phyloP scores from a whole-genome alignment of 2,888 invertebrate species.

The Amphimallon solstitiale region DNA sequence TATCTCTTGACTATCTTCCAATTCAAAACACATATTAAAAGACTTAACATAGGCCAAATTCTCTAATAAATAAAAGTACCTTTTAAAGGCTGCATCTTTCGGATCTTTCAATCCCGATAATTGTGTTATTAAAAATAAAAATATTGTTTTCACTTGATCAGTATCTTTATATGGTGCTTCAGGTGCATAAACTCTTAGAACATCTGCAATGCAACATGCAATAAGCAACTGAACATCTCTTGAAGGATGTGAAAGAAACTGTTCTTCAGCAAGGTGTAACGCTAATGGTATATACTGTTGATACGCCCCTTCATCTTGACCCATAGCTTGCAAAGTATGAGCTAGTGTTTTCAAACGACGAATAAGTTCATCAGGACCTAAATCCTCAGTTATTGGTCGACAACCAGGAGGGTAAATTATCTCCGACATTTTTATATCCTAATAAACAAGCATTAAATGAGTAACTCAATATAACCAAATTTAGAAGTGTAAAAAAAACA shows the following conservation, averaged over 20 bases:
- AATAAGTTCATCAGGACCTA: slow-evolving; percentile 95
- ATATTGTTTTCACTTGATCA: slow-evolving; percentile 91
- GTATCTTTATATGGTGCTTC: slow-evolving; percentile 98
- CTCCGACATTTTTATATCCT: slow-evolving; percentile 73
- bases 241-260: slow-evolving; percentile 88
- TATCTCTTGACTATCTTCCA: slow-evolving; percentile 97
- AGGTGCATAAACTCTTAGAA: slow-evolving; percentile 95
- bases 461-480: slow-evolving; percentile 26
- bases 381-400: slow-evolving; percentile 92
- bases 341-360: slow-evolving; percentile 92
- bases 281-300: slow-evolving; percentile 93
- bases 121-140: slow-evolving; percentile 94
- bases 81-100: slow-evolving; percentile 96
- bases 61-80: slow-evolving; percentile 96
- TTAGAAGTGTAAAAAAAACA: neutral
- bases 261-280: slow-evolving; percentile 91
- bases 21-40: slow-evolving; percentile 98
- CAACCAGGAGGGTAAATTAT: slow-evolving; percentile 95
- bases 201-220: slow-evolving; percentile 97
- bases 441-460: slow-evolving; percentile 35
- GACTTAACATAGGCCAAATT: slow-evolving; percentile 98
- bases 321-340: slow-evolving; percentile 95
- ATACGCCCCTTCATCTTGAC: slow-evolving; percentile 94
- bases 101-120: slow-evolving; percentile 93
- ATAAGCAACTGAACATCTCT: slow-evolving; percentile 94